phyloP scores from a whole-genome alignment of 2,113 vertebrate species.

The Labeo rohita region DNA sequence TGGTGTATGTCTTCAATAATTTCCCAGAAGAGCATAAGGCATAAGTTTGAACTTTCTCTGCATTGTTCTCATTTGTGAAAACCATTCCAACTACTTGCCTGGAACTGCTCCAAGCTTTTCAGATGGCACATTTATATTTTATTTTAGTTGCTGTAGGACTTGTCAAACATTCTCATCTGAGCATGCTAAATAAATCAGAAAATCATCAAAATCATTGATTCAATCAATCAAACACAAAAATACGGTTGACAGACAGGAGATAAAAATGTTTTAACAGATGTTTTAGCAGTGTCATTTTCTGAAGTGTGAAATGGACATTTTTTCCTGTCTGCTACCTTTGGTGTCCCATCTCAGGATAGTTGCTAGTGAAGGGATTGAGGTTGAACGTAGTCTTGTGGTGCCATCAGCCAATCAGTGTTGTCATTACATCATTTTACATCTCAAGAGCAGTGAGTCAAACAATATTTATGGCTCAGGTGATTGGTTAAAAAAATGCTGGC shows the following conservation, averaged over 20 bases:
- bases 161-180: not conserved
- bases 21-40: not conserved
- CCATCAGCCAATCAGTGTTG: not conserved
- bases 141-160: not conserved
- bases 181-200: not conserved
- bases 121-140: not conserved
- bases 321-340: not conserved
- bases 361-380: not conserved
- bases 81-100: not conserved
- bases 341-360: not conserved
- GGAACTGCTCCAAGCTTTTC: not conserved
- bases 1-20: not conserved
- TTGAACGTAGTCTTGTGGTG: not conserved
- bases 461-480: too few species aligned
- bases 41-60: not conserved
- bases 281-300: not conserved
- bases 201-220: not conserved
- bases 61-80: not conserved
- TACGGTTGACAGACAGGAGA: not conserved
- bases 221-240: not conserved
- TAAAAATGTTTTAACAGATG: not conserved
- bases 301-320: not conserved
- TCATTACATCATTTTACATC: too few species aligned
- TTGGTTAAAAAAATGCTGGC: not conserved
- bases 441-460: too few species aligned